Evolutionary conservation across 2,888 invertebrate genomes (phyloP).

Genomic region (Nomada lathburiana): DNA sequence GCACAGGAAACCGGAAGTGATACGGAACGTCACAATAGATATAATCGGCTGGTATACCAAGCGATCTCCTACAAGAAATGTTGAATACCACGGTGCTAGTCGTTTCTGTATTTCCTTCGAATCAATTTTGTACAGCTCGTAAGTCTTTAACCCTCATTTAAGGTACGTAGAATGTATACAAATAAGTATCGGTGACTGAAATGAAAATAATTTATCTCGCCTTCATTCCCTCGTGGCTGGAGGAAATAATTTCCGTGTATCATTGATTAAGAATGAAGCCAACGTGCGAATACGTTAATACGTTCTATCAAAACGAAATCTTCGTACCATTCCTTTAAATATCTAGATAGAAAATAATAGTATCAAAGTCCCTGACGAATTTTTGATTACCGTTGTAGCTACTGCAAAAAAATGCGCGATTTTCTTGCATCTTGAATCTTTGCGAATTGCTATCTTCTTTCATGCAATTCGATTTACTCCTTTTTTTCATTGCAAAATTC

Average conservation of each 20-base stretch:
- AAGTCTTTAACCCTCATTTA: background rate
- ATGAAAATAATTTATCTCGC: too few species aligned
- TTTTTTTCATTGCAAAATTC: background rate
- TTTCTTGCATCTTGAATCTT: background rate
- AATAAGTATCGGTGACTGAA: too few species aligned
- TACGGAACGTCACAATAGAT: constrained; percentile 39
- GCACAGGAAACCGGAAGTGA: constrained; percentile 68
- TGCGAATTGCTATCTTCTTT: background rate
- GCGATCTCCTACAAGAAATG: constrained; percentile 22
- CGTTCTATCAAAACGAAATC: too few species aligned
- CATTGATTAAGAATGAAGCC: too few species aligned
- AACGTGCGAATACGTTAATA: too few species aligned
- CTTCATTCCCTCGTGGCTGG: too few species aligned
- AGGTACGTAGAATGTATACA: too few species aligned
- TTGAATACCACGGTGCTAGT: background rate
- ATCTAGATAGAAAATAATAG: too few species aligned
- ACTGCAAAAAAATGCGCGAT: background rate
- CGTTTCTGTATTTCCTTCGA: background rate
- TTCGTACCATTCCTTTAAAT: too few species aligned
- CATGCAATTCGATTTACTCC: background rate
- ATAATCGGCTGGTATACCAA: constrained; percentile 14
- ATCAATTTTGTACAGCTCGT: background rate
- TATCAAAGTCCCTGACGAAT: too few species aligned
- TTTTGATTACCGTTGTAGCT: too few species aligned
- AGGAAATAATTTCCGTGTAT: too few species aligned